These are phyloP conservation scores for Vidua chalybeata DNA, from an alignment of 2,113 vertebrate genomes.

Conservation along the genomic window DNA sequence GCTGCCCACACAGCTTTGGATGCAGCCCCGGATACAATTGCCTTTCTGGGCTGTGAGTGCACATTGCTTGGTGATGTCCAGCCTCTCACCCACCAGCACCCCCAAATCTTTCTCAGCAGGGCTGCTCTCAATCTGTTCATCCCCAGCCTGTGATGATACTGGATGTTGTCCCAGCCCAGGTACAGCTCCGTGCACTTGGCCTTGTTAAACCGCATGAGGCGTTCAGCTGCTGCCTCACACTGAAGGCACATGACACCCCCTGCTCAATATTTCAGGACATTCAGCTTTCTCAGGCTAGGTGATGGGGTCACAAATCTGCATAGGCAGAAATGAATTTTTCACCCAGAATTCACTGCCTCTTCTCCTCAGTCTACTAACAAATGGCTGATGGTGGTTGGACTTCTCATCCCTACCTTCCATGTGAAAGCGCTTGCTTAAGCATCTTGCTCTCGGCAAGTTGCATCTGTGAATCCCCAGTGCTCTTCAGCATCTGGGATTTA, in stretches of 20 bases:
- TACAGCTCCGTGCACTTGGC: neutral
- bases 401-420: neutral
- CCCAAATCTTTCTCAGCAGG: fast-evolving
- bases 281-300: neutral
- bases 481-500: neutral
- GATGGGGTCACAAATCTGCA: neutral
- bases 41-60: fast-evolving
- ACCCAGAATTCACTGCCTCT: neutral
- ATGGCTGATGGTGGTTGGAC: neutral
- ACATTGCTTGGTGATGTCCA: neutral
- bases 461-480: neutral
- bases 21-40: fast-evolving
- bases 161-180: neutral
- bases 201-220: neutral
- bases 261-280: neutral
- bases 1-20: fast-evolving
- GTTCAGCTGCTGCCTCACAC: neutral
- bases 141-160: fast-evolving
- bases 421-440: neutral
- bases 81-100: neutral
- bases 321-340: neutral
- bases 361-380: neutral
- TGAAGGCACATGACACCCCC: fast-evolving
- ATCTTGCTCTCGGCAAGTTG: neutral
- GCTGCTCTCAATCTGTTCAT: neutral